Conservation (phyloP, 1,140 invertebrate genomes). For the Drosophila murphyi region DNA sequence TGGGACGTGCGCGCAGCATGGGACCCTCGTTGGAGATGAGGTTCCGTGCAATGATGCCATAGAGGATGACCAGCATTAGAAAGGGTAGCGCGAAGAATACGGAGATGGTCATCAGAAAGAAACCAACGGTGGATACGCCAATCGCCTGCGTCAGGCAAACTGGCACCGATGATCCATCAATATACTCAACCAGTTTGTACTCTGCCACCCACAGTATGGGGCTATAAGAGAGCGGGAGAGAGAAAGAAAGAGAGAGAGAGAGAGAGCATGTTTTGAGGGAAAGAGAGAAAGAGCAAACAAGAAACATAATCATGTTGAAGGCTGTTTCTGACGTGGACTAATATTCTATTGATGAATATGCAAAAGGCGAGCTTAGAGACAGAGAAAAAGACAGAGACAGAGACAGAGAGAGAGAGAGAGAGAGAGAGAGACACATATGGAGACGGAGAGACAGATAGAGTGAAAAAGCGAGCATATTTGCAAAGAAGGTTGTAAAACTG, state of each 20-base stretch:
- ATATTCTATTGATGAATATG: background rate
- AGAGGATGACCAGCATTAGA: conserved; percentile 91
- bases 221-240: conserved; percentile 84
- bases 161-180: conserved; percentile 88
- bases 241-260: conserved; percentile 29
- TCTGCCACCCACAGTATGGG: conserved; percentile 91
- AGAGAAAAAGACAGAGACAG: conserved; percentile 27
- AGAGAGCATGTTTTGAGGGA: conserved; percentile 32
- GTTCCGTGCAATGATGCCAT: conserved; percentile 92
- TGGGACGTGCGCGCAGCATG: conserved; percentile 86
- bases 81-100: conserved; percentile 94
- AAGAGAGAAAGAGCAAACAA: conserved; percentile 54
- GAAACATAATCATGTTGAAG: conserved; percentile 64
- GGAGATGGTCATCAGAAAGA: conserved; percentile 91
- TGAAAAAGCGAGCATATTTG: background rate
- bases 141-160: conserved; percentile 91
- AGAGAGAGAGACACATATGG: background rate
- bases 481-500: background rate
- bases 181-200: conserved; percentile 88
- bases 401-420: conserved; percentile 14
- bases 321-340: conserved; percentile 34
- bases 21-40: conserved; percentile 91
- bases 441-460: conserved; percentile 16
- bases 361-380: conserved; percentile 8
- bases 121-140: conserved; percentile 90